Percentiles rank a stretch among this genome's conserved stretches.
phyloP scores from a whole-genome alignment of 2,797 vertebrate species.

The Sphenopsis melanotis region DNA sequence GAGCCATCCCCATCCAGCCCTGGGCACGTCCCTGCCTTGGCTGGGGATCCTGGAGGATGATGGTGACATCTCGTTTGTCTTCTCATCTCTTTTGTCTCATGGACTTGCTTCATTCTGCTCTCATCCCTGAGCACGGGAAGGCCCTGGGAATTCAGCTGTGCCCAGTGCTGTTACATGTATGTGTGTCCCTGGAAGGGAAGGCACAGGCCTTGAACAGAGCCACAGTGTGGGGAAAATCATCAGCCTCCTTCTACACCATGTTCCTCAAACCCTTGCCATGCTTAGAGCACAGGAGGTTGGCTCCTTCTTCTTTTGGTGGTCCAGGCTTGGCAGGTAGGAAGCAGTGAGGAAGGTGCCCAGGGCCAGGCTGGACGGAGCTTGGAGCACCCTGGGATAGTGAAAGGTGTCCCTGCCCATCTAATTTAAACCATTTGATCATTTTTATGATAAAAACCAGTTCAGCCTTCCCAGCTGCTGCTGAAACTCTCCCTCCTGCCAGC shows the following conservation, averaged over 20 bases:
- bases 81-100: not conserved
- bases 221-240: accelerated
- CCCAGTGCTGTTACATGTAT: not conserved
- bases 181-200: not conserved
- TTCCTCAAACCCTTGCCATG: not conserved
- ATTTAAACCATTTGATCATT: not conserved
- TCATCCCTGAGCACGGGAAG: not conserved
- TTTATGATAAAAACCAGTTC: not conserved
- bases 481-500: not conserved
- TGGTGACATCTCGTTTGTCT: not conserved
- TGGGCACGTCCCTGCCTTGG: not conserved
- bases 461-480: not conserved
- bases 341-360: not conserved
- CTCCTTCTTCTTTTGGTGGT: not conserved
- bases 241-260: accelerated
- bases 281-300: not conserved
- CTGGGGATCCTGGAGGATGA: not conserved
- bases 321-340: not conserved
- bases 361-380: accelerated
- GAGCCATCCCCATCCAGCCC: not conserved
- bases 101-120: not conserved
- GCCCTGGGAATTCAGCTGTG: not conserved
- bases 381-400: accelerated
- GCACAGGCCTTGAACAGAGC: not conserved
- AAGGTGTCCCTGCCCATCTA: not conserved